Evolutionary conservation across 2,797 vertebrate species (phyloP).

Genomic region (Acridotheres tristis): DNA sequence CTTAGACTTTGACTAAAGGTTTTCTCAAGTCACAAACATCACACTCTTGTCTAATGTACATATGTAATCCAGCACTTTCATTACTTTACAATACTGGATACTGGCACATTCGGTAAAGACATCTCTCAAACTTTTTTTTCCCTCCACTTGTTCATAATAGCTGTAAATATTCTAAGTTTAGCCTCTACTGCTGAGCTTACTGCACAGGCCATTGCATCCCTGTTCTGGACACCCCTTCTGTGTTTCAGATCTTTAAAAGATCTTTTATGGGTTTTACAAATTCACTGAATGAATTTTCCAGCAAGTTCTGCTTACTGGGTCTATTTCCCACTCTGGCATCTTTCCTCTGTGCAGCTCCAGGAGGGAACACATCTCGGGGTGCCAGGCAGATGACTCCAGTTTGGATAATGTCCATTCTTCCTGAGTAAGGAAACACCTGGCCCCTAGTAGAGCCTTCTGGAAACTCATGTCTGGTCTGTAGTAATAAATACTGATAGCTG

Average conservation of each 20-base stretch:
- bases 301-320: background rate
- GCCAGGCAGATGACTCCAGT: background rate
- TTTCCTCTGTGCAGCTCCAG: background rate
- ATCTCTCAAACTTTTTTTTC: background rate
- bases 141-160: background rate
- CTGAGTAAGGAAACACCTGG: background rate
- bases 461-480: background rate
- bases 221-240: background rate
- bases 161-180: background rate
- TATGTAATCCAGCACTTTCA: background rate
- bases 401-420: background rate
- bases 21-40: background rate
- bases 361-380: rapidly evolving
- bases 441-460: background rate
- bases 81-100: background rate
- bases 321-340: background rate
- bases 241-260: background rate
- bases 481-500: background rate
- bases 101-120: background rate
- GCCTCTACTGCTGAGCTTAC: background rate
- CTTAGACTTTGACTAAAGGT: background rate
- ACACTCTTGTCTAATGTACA: background rate
- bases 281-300: background rate
- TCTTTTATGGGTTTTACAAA: background rate
- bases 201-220: background rate